phyloP scores from a whole-genome alignment of 2,888 invertebrate species.

The Perizoma flavofasciatum region DNA sequence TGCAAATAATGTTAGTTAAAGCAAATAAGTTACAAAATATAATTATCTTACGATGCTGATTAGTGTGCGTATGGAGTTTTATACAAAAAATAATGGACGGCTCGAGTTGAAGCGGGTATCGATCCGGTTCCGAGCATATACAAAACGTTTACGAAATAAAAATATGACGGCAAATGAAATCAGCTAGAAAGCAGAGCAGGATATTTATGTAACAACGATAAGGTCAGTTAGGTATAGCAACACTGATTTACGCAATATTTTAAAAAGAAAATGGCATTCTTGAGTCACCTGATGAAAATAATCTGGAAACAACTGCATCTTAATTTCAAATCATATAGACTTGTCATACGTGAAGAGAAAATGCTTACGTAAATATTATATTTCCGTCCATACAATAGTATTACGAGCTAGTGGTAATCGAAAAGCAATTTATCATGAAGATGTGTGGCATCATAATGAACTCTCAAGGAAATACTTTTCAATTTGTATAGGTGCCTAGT shows the following conservation, averaged over 20 bases:
- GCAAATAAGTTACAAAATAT: too few species aligned
- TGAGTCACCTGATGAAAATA: slow-evolving; percentile 39
- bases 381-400: slow-evolving; percentile 9
- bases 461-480: too few species aligned
- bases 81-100: too few species aligned
- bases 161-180: slow-evolving; percentile 28
- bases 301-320: slow-evolving; percentile 23
- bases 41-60: too few species aligned
- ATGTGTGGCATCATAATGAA: not conserved
- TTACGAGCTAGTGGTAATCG: slow-evolving; percentile 11
- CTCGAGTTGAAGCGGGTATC: too few species aligned
- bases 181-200: slow-evolving; percentile 41
- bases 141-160: slow-evolving; percentile 15
- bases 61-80: too few species aligned
- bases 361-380: slow-evolving; percentile 19
- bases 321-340: slow-evolving; percentile 13
- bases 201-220: slow-evolving; percentile 56
- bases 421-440: slow-evolving; percentile 3
- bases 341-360: slow-evolving; percentile 16
- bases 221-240: slow-evolving; percentile 48
- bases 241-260: slow-evolving; percentile 42
- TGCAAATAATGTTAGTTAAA: too few species aligned
- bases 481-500: too few species aligned
- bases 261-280: slow-evolving; percentile 38
- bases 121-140: not conserved